Evolutionary conservation across 1,140 invertebrate species (phyloP), one percentile per base, ranked within the genome.

Genomic region (Listronotus bonariensis): DNA sequence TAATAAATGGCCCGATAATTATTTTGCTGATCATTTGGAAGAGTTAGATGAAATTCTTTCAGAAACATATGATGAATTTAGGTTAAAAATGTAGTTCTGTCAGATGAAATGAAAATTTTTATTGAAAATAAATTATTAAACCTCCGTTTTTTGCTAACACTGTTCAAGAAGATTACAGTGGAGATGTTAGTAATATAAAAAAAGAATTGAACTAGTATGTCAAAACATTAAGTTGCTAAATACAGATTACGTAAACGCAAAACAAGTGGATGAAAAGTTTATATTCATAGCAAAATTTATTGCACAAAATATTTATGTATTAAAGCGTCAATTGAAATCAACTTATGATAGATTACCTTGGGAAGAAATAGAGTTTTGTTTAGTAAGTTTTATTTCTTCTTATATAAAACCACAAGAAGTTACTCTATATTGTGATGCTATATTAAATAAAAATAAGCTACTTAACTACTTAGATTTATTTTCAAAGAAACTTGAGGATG

Each of bases 341-440:
- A 3, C 20, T 5, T 26, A 26, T 43, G 36, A 59, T 59, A 38
- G 3, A 10, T 17, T 69, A 14, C 68, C 68, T 52, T 70, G 65
- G 65, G 68, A 26, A 26, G 20, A 26, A 26, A 26, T 26, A 5
- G 20, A 26, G 5, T 26, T 26, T 26, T 26, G 20, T 5, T 26
- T 26, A 5, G 20, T 61, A 41, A 56, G 49, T 60, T 70, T 61
- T 68, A 5, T 26, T 3, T 26, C 20, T 1, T 26, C 20, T 26
- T n/a, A n/a, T n/a, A n/a, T n/a, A n/a, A 65, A 59, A 60, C 48
- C 26, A 14, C 49, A 68, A 43, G 56, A 70, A 51, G 43, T 60
- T 20, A 68, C 68, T 51, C 20, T 61, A 12, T 68, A 65, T 32
- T 65, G 55, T 65, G n/a, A 52, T 14, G 8, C 38, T 12, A 46